phyloP scores from a whole-genome alignment of 2,113 vertebrate species.

The Terrapene triunguis region DNA sequence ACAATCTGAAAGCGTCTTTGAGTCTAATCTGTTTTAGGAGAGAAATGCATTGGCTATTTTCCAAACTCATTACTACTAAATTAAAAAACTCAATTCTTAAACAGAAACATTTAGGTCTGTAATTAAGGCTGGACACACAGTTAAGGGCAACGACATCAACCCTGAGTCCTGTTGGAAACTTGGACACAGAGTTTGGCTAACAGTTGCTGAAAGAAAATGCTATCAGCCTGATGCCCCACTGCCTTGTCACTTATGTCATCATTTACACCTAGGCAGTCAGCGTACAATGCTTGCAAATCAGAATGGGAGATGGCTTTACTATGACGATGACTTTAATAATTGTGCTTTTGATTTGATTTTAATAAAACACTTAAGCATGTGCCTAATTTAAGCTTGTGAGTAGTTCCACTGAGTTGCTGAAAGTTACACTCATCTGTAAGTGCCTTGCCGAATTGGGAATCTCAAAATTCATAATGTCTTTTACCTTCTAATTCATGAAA shows the following conservation, averaged over 20 bases:
- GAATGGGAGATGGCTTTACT: background rate
- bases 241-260: background rate
- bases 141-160: background rate
- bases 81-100: conserved; percentile 62
- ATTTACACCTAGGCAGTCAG: background rate
- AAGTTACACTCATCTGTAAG: background rate
- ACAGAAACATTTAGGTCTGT: conserved; percentile 53
- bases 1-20: conserved; percentile 47
- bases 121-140: conserved; percentile 48
- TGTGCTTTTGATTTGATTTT: background rate
- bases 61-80: conserved; percentile 68
- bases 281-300: background rate
- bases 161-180: background rate
- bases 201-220: background rate
- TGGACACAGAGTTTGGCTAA: background rate
- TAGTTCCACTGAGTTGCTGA: background rate
- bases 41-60: conserved; percentile 59
- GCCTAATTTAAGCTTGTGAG: background rate
- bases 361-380: background rate
- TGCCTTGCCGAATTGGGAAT: background rate
- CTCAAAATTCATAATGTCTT: background rate
- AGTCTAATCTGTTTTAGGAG: conserved; percentile 36
- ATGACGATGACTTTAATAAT: background rate
- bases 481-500: background rate
- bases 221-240: background rate